phyloP scores from a whole-genome alignment of 2,888 invertebrate genomes.

The Hirtodrosophila alboralis region DNA sequence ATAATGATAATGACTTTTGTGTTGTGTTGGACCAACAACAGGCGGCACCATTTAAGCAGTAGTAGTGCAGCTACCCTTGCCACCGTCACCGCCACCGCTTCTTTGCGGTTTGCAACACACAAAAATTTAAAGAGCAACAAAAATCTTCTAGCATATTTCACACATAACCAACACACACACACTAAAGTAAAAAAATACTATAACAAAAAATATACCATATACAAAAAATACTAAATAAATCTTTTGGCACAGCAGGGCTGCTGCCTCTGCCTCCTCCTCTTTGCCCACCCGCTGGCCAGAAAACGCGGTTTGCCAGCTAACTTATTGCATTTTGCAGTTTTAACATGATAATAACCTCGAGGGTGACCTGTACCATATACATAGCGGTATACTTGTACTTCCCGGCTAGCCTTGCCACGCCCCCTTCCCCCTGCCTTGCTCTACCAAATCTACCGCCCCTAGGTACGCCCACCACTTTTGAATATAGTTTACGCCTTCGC shows the following conservation, averaged over 20 bases:
- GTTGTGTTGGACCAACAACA: conserved; percentile 7
- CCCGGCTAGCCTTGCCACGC: conserved; percentile 1
- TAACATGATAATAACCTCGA: conserved; percentile 67
- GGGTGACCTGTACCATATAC: conserved; percentile 40
- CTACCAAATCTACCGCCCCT: background rate
- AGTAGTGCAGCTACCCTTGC: no score
- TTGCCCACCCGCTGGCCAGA: conserved; percentile 37
- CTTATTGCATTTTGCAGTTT: conserved; percentile 68
- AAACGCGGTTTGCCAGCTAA: conserved; percentile 60
- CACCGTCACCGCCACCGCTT: background rate
- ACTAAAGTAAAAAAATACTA: conserved; percentile 25
- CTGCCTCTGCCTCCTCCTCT: conserved; percentile 18
- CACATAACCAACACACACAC: conserved; percentile 29
- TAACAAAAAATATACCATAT: conserved; percentile 10
- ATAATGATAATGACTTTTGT: conserved; percentile 61
- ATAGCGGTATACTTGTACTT: background rate
- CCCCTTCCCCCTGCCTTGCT: background rate
- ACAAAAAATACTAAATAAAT: conserved; percentile 61
- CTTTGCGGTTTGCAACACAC: background rate
- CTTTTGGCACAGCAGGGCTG: conserved; percentile 58
- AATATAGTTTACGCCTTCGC: conserved; percentile 37
- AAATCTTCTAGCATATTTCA: conserved; percentile 24
- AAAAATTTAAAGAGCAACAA: conserved; percentile 10
- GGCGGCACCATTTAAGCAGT: conserved; percentile 38
- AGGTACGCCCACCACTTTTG: conserved; percentile 17